A percentile compares a stretch with the other conserved stretches of the same genome.
Evolutionary conservation across 2,797 vertebrate genomes (phyloP).

Genomic region (Mallotus villosus): DNA sequence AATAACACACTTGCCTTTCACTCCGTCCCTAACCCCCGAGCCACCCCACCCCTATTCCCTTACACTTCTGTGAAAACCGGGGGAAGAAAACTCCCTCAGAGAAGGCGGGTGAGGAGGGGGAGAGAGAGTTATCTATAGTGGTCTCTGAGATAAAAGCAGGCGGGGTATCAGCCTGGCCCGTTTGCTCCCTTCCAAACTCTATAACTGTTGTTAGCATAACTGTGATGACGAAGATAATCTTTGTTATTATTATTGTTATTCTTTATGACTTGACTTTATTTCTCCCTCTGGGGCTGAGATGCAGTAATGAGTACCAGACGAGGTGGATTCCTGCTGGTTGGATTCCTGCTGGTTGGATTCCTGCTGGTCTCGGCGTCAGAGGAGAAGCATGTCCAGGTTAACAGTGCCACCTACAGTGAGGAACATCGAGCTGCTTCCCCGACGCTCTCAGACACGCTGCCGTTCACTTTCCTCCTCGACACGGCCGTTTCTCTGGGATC

Average conservation of each 20-base stretch:
- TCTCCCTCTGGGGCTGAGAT: slow-evolving; percentile 60
- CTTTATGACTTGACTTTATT: slow-evolving; percentile 72
- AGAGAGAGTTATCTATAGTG: slow-evolving; percentile 47
- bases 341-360: slow-evolving; percentile 8
- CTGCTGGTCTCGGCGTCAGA: slow-evolving; percentile 15
- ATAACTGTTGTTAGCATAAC: slow-evolving; percentile 69
- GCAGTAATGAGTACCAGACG: slow-evolving; percentile 70
- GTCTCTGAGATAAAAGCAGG: slow-evolving; percentile 57
- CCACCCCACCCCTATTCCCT: slow-evolving; percentile 40
- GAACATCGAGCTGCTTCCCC: slow-evolving; percentile 15
- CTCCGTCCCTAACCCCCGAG: slow-evolving; percentile 53
- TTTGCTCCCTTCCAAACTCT: slow-evolving; percentile 54
- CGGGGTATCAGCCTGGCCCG: slow-evolving; percentile 41
- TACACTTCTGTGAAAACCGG: slow-evolving; percentile 53
- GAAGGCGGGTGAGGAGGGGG: slow-evolving; percentile 9
- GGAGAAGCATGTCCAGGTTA: slow-evolving; percentile 68
- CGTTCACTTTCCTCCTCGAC: too few relatives aligned
- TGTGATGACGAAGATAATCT: slow-evolving; percentile 72
- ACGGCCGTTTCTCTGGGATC: too few relatives aligned
- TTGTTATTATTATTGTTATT: slow-evolving; percentile 56
- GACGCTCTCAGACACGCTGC: neutral
- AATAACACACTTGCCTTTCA: slow-evolving; percentile 75
- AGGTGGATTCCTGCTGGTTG: slow-evolving; percentile 2
- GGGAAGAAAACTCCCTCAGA: slow-evolving; percentile 7
- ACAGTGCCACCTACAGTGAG: slow-evolving; percentile 90